phyloP scores from a whole-genome alignment of 2,113 vertebrate species.

The Neodon shergylaensis region DNA sequence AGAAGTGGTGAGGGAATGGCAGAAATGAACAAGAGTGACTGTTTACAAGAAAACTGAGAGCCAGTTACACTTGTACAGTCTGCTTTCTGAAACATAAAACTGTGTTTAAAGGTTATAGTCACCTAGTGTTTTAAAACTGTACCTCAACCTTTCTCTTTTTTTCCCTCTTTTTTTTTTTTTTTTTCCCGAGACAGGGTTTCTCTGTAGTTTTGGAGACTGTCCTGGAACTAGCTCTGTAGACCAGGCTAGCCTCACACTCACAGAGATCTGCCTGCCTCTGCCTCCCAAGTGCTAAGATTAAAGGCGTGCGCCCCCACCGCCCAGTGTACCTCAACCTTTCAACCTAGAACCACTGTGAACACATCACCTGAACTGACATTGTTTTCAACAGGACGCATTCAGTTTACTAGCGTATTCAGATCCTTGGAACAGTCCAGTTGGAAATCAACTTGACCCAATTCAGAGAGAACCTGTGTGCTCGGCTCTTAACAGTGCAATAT shows the following conservation, averaged over 20 bases:
- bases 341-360: not conserved
- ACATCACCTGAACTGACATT: not conserved
- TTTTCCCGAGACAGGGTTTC: no score
- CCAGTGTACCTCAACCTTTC: not conserved
- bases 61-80: not conserved
- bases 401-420: slow-evolving; percentile 98
- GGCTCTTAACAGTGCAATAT: slow-evolving; percentile 99
- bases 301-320: no score
- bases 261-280: no score
- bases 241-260: no score
- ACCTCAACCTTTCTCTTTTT: not conserved
- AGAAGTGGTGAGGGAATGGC: not conserved
- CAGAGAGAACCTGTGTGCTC: slow-evolving; percentile 99
- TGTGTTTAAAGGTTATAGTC: not conserved
- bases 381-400: slow-evolving; percentile 92
- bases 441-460: slow-evolving; percentile 97
- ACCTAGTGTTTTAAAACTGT: not conserved
- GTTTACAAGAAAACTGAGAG: slow-evolving; percentile 5
- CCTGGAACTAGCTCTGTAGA: no score
- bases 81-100: not conserved
- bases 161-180: rapidly evolving
- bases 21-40: not conserved
- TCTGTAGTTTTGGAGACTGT: no score
- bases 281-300: no score
- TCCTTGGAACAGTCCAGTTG: slow-evolving; percentile 98